phyloP scores from a whole-genome alignment of 2,797 vertebrate genomes.

The Ara ararauna region DNA sequence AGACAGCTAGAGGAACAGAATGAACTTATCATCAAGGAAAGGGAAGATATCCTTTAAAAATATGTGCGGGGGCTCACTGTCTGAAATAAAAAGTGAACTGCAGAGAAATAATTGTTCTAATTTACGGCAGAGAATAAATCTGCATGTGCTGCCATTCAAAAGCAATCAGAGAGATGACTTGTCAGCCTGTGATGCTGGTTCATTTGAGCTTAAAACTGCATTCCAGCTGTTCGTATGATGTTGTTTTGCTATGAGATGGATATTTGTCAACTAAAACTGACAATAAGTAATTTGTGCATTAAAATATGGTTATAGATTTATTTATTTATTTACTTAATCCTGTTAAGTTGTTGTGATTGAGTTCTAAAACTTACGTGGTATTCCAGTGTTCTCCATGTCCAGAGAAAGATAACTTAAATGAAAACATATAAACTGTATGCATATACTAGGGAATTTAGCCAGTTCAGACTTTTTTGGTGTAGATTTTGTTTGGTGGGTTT shows the following conservation, averaged over 20 bases:
- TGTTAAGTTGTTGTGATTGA: conserved; percentile 12
- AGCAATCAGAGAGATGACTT: conserved; percentile 73
- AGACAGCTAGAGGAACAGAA: conserved; percentile 93
- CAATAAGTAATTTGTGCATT: conserved; percentile 61
- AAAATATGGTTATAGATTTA: conserved; percentile 28
- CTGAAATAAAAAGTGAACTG: conserved; percentile 66
- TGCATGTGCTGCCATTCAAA: conserved; percentile 75
- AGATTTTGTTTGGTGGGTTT: neutral
- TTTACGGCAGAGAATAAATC: conserved; percentile 75
- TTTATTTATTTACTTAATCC: neutral
- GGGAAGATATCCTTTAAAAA: conserved; percentile 93
- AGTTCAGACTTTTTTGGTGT: neutral
- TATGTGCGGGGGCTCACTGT: conserved; percentile 25
- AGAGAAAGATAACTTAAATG: neutral
- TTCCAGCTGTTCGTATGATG: conserved; percentile 76
- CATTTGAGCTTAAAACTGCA: conserved; percentile 73
- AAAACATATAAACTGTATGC: neutral
- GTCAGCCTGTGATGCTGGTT: conserved; percentile 72
- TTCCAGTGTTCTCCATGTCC: neutral
- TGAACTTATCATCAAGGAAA: conserved; percentile 88
- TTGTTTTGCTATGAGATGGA: conserved; percentile 60
- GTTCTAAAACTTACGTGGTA: neutral
- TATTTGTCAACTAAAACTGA: conserved; percentile 76
- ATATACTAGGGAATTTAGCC: neutral
- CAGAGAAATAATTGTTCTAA: conserved; percentile 79